Base-by-base conservation (phyloP, 2,888 invertebrate species). In the Pammene aurita region DNA sequence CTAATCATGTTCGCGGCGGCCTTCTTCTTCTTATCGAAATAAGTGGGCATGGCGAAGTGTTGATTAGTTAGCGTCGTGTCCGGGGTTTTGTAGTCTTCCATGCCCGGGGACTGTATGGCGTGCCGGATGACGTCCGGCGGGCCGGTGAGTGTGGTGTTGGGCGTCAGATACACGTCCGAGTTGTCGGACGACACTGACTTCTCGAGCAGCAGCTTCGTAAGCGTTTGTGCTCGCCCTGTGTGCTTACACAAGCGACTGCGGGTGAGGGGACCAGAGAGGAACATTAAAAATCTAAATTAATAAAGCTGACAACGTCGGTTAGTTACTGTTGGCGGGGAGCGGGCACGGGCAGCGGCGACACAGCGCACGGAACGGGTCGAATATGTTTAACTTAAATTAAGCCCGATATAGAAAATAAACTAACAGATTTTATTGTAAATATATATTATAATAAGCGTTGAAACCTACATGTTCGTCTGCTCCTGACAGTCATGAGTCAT, bases 21-120 rank as follows among this genome's bases (percentile, higher is more conserved):
- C 66, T 80, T 82, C 66, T 76, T 80, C 79, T 90, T 91, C 77
- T 83, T 84, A 77, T 92, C 92, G 84, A 93, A 92, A 82, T 92
- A 92, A 0, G 91, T 86, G 64, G 92, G 92, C 87, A 91, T 88
- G 50, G 90, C 85, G 83, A 90, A 90, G 73, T 85, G 85, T 72
- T 79, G 84, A 41, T 74, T 77, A 73, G 76, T 72, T 60, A 83
- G 72, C 46, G 84, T 81, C 74, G 79, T 70, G 72, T 89, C 89
- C 6, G 90, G 90, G 56, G 90, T 90, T 41, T 67, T 61, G 80
- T 87, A 90, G 73, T 84, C 86, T 26, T 83, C 84, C 72, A 73
- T 72, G 57, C 76, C 66, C 70, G 85, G 80, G 62, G 90, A 87
- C 64, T 67, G 76, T 13, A 77, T 74, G 46, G 76, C 84, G 72